Evolutionary conservation across 2,888 invertebrate genomes (phyloP).

Genomic region (Podabrus alpinus): DNA sequence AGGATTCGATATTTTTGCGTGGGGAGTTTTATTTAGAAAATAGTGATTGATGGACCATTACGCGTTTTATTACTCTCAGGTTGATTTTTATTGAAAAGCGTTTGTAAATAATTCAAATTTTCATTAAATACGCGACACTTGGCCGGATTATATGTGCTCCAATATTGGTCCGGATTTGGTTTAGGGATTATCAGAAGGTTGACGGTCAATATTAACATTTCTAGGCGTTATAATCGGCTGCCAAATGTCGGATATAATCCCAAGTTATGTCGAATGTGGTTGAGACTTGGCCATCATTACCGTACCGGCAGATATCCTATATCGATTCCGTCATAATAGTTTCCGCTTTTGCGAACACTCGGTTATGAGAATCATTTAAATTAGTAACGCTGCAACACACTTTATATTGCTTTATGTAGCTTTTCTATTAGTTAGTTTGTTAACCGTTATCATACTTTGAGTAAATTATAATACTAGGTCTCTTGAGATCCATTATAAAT

Average conservation of each 20-base stretch:
- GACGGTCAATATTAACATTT: conserved; percentile 54
- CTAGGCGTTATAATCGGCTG: conserved; percentile 51
- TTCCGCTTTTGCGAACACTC: conserved; percentile 38
- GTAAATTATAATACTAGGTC: not conserved
- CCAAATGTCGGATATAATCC: conserved; percentile 50
- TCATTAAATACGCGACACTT: not conserved
- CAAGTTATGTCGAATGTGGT: conserved; percentile 49
- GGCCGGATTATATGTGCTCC: not conserved
- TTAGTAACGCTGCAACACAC: conserved; percentile 40
- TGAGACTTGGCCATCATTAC: conserved; percentile 33
- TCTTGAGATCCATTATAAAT: conserved; percentile 3
- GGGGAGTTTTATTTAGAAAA: not conserved
- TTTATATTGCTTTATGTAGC: conserved; percentile 25
- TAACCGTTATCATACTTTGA: conserved; percentile 4
- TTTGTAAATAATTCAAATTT: not conserved
- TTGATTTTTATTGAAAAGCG: not conserved
- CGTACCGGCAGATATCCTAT: conserved; percentile 33
- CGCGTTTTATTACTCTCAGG: conserved; percentile 9
- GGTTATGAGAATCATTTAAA: conserved; percentile 43
- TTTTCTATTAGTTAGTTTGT: conserved; percentile 22
- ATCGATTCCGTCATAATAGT: conserved; percentile 42
- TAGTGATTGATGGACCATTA: conserved; percentile 25
- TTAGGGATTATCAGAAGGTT: conserved; percentile 29
- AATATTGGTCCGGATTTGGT: conserved; percentile 8
- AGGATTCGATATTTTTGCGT: conserved; percentile 19